phyloP scores from a whole-genome alignment of 2,113 vertebrate species.

The Alosa alosa region DNA sequence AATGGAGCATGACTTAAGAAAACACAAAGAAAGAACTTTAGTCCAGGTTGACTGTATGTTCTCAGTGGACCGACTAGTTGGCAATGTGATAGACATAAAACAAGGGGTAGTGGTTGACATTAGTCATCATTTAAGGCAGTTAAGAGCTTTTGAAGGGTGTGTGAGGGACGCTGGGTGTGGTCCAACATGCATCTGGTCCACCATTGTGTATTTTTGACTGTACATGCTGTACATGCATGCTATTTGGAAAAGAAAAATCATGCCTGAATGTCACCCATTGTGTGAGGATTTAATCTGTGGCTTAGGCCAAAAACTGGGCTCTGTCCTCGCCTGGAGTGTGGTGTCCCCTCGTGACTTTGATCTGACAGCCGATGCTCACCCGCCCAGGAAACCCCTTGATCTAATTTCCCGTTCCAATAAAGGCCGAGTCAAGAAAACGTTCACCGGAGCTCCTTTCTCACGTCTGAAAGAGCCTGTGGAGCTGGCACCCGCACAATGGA shows the following conservation, averaged over 20 bases:
- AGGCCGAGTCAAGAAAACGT: background rate
- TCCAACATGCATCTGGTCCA: background rate
- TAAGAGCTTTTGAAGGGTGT: background rate
- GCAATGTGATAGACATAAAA: background rate
- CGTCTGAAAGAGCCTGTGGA: background rate
- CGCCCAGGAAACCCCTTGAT: background rate
- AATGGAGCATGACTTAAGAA: background rate
- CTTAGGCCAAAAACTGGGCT: background rate
- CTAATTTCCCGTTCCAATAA: background rate
- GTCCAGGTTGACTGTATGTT: background rate
- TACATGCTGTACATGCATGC: background rate
- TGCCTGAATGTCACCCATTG: background rate
- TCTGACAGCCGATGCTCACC: background rate
- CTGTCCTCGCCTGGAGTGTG: background rate
- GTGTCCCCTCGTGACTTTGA: background rate
- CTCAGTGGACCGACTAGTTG: background rate
- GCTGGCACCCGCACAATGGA: background rate
- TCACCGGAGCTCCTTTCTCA: background rate
- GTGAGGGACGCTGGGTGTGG: background rate
- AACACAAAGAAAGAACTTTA: background rate
- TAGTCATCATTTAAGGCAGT: background rate
- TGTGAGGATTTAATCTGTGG: constrained; percentile 5
- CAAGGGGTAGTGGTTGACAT: background rate
- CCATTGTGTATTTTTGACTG: background rate
- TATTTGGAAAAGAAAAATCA: background rate